Evolutionary conservation across 1,140 invertebrate species (phyloP).

Genomic region (Lepidurus apus): DNA sequence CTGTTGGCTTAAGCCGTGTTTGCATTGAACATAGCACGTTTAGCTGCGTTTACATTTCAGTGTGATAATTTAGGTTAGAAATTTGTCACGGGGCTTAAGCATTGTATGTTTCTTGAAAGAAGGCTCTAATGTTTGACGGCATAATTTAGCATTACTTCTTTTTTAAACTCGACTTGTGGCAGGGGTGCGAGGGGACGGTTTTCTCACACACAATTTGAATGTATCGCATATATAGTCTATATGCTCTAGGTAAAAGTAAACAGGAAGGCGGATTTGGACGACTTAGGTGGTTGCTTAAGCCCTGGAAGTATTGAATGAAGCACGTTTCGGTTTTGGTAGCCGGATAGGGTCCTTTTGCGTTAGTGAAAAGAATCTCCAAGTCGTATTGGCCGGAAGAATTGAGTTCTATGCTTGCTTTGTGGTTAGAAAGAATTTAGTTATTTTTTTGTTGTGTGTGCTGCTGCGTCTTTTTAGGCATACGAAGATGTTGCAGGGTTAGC

Average conservation of each 20-base stretch:
- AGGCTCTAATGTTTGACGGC: background rate
- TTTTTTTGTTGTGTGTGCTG: conserved; percentile 8
- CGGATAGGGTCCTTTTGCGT: background rate
- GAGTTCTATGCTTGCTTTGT: background rate
- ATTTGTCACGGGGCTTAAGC: background rate
- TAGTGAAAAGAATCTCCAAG: background rate
- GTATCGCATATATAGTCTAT: background rate
- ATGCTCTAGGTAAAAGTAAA: background rate
- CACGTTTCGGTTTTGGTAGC: background rate
- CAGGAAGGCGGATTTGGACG: background rate
- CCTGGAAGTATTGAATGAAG: background rate
- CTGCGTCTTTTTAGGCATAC: background rate
- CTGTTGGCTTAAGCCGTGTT: background rate
- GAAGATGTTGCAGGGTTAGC: conserved; percentile 1
- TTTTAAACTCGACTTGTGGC: background rate
- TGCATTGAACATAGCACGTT: background rate
- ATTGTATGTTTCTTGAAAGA: background rate
- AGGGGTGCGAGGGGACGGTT: background rate
- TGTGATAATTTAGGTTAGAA: no score
- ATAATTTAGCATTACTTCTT: no score
- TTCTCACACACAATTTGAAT: background rate
- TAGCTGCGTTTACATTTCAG: no score
- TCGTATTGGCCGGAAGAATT: background rate
- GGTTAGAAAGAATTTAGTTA: background rate
- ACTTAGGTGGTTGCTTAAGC: background rate